Conservation (phyloP, 2,888 invertebrate species). For the Eudemis profundana region DNA sequence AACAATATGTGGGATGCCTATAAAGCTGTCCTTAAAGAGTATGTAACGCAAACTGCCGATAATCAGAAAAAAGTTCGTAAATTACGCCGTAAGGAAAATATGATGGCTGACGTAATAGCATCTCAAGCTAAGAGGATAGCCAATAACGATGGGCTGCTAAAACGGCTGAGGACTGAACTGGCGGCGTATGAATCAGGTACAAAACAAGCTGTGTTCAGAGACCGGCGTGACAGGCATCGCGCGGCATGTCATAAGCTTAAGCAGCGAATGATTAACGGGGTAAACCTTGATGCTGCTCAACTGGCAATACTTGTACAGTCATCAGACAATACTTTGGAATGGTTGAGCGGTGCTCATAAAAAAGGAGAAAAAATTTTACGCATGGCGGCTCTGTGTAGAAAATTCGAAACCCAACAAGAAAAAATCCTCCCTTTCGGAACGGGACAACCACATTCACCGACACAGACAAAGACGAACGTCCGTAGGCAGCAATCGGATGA, state of each 20-base stretch:
- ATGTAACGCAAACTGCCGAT: conserved; percentile 70
- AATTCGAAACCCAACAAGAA: conserved; percentile 84
- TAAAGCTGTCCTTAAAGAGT: conserved; percentile 70
- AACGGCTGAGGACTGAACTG: conserved; percentile 68
- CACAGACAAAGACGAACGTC: conserved; percentile 56
- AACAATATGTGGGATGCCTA: conserved; percentile 74
- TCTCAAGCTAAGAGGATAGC: conserved; percentile 76
- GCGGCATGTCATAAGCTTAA: conserved; percentile 69
- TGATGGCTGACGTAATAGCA: conserved; percentile 78
- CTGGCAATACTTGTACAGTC: conserved; percentile 65
- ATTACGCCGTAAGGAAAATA: conserved; percentile 72
- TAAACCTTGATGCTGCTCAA: conserved; percentile 63
- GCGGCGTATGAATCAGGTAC: conserved; percentile 77
- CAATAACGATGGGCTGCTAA: conserved; percentile 69
- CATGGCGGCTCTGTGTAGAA: conserved; percentile 81
- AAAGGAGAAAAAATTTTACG: conserved; percentile 83
- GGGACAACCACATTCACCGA: conserved; percentile 59
- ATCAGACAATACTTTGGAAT: conserved; percentile 71
- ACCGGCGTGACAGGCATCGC: conserved; percentile 72
- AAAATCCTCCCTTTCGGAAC: conserved; percentile 76
- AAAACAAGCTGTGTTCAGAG: conserved; percentile 76
- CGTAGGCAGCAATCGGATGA: conserved; percentile 65
- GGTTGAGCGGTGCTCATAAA: conserved; percentile 68
- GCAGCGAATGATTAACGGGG: conserved; percentile 61
- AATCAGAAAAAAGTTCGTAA: conserved; percentile 75